Evolutionary conservation across 1,140 invertebrate genomes (phyloP), one percentile per base, ranked within the genome.

Genomic region (Sitophilus oryzae): DNA sequence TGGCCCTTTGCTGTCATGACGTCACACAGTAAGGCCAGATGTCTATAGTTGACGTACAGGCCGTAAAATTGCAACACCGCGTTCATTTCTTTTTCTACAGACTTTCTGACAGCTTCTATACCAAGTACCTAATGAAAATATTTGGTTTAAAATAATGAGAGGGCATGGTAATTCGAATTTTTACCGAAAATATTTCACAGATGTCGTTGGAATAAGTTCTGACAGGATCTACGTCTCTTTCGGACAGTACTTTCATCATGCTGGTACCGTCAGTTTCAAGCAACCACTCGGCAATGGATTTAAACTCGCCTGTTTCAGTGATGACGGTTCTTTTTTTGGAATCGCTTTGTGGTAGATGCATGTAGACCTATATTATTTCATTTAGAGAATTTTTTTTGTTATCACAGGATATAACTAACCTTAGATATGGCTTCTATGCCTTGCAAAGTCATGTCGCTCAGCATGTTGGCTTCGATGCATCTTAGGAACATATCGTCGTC

Each of bases 1-100:
- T 99, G 96, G 72, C 97, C 97, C 76, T 99, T 99, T 11, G 95
- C 94, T 8, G 97, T 99, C 96, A 99, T 99, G 0, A 99, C 95
- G 73, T 99, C 97, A 79, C 97, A 99, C 67, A 99, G 82, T 70
- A 99, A 81, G 6, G 97, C 95, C 71, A 99, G 82, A 79, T 99
- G 97, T 21, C 97, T 88, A 72, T 99, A 99, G 78, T 99, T 99
- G 65, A 99, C 97, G 76, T 99, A 99, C 20, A 98, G 84, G 67
- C 97, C 97, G 66, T 99, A 98, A 77, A 99, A 99, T 68, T 95
- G 93, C 66, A 99, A 82, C 18, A 99, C 97, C 70, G 94, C 89
- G 66, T 98, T 97, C 93, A 99, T 99, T 83, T 99, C 97, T 68
- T 96, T 96, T 70, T 99, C 97, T 0, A 99, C 95, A 0, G 94